These are phyloP conservation scores for Palythoa grandis DNA, from an alignment of 92 coral and sea anemone species.

Conservation along the genomic window DNA sequence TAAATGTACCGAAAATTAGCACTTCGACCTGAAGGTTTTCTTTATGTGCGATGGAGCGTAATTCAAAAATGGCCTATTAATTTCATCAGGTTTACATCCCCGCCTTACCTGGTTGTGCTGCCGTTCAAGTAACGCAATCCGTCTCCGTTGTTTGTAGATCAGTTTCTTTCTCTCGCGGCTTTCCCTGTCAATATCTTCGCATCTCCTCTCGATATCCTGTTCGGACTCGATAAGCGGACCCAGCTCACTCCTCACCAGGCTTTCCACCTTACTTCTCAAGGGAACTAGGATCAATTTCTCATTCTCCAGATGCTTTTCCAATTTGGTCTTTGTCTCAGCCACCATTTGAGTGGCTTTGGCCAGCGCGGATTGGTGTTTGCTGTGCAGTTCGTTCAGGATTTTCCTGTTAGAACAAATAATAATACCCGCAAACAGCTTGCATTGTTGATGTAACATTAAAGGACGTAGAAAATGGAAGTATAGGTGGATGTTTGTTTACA, in stretches of 20 bases:
- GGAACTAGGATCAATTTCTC: constrained; percentile 87
- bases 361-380: constrained; percentile 92
- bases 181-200: constrained; percentile 93
- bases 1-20: too few relatives aligned
- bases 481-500: too few relatives aligned
- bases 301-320: constrained; percentile 91
- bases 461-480: not conserved
- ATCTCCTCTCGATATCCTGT: constrained; percentile 91
- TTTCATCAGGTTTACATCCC: too few relatives aligned
- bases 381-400: constrained; percentile 79
- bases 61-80: not conserved
- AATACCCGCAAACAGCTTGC: not conserved
- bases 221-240: constrained; percentile 95
- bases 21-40: too few relatives aligned
- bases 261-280: constrained; percentile 83
- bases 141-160: constrained; percentile 88
- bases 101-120: constrained; percentile 74
- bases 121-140: constrained; percentile 92
- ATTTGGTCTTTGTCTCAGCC: constrained; percentile 93
- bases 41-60: too few relatives aligned
- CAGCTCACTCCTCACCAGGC: constrained; percentile 90
- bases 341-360: constrained; percentile 97
- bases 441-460: not conserved
- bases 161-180: constrained; percentile 95
- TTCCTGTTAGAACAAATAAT: constrained; percentile 29